Evolutionary conservation across 35 echinoderm and acorn worm species (phyloP).

Genomic region (Patiria miniata): DNA sequence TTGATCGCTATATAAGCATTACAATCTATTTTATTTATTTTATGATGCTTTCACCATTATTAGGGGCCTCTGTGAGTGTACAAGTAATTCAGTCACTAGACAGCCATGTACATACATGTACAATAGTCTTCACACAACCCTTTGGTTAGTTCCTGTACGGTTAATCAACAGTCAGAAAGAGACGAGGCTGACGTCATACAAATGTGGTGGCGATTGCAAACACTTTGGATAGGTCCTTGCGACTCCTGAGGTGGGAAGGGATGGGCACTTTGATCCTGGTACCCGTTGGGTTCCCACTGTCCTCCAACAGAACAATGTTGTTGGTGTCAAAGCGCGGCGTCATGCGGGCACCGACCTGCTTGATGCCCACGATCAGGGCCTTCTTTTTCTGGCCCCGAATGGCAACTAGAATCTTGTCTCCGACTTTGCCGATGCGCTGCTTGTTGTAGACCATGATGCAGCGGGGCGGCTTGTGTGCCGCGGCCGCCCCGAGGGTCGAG

Average conservation of each 20-base stretch:
- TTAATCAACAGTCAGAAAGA: not conserved
- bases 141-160: not conserved
- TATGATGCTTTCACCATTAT: no score
- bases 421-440: conserved; percentile 74
- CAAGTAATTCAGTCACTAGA: no score
- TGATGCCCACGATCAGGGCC: conserved; percentile 82
- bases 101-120: no score
- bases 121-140: no score
- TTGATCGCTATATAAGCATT: no score
- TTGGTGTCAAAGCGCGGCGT: conserved; percentile 94
- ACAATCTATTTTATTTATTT: no score
- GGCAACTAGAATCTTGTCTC: conserved; percentile 86
- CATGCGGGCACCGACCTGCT: conserved; percentile 68
- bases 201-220: conserved; percentile 94
- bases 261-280: conserved; percentile 90
- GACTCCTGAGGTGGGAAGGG: conserved; percentile 74
- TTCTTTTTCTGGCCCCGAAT: conserved; percentile 95
- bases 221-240: conserved; percentile 91
- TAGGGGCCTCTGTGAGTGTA: no score
- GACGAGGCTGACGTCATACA: conserved; percentile 37
- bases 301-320: conserved; percentile 92
- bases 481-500: conserved; percentile 71
- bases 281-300: conserved; percentile 94
- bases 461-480: conserved; percentile 76
- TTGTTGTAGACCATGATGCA: conserved; percentile 98